These are phyloP conservation scores for Clarias magur DNA, from an alignment of 2,113 vertebrate genomes.

Conservation along the genomic window DNA sequence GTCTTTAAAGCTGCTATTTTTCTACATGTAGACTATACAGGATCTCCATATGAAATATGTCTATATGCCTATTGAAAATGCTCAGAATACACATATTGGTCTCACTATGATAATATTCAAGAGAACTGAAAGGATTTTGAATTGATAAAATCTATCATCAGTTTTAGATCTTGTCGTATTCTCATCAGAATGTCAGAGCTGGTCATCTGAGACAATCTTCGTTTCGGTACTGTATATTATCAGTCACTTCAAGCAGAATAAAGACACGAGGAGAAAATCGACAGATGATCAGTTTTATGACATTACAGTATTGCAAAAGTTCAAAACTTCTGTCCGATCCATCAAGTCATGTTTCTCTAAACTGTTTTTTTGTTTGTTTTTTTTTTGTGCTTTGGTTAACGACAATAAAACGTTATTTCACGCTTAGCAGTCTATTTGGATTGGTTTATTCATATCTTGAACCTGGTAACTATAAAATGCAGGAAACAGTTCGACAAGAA, in stretches of 20 bases:
- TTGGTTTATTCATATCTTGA: neutral
- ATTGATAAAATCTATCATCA: neutral
- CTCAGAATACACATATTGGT: neutral
- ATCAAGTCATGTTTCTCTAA: neutral
- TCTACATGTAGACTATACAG: neutral
- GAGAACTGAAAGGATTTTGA: slow-evolving; percentile 1
- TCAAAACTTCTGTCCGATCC: neutral
- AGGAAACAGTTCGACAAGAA: neutral
- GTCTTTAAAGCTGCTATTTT: neutral
- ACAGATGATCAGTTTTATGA: neutral
- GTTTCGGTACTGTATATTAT: neutral
- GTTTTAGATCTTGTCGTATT: neutral
- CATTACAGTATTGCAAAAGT: neutral
- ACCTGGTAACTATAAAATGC: neutral
- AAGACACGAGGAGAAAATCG: neutral
- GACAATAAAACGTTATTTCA: neutral
- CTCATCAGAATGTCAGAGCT: neutral
- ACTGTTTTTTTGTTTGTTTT: neutral
- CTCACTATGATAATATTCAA: neutral
- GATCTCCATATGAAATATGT: neutral
- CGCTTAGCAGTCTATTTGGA: neutral
- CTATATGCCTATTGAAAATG: neutral
- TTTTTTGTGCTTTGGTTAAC: neutral
- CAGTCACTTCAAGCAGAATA: neutral
- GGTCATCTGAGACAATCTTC: neutral